Percentiles rank a stretch among this genome's conserved stretches.
These are phyloP conservation scores for Lycia hirtaria DNA, from an alignment of 2,888 invertebrate species.

Conservation along the genomic window DNA sequence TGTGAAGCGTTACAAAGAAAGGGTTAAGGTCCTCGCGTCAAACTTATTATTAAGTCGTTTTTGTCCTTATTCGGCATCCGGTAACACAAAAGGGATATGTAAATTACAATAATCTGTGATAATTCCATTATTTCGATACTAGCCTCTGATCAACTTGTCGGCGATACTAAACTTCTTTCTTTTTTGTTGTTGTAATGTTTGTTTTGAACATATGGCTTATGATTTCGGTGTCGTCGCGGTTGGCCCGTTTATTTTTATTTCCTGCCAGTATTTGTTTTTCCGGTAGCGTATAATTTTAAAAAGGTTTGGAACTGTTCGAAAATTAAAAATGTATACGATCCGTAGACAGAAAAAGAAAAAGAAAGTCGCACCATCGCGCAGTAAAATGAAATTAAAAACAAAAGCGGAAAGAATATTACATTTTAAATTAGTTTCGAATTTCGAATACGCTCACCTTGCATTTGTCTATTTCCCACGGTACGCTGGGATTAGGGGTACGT, in stretches of 20 bases:
- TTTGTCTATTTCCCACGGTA: slow-evolving; percentile 81
- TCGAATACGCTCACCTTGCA: slow-evolving; percentile 82
- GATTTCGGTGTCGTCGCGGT: slow-evolving; percentile 53
- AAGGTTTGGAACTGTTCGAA: slow-evolving; percentile 15
- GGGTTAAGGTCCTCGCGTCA: slow-evolving; percentile 79
- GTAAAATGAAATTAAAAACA: slow-evolving; percentile 45
- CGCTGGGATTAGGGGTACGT: slow-evolving; percentile 75
- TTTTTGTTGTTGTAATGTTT: slow-evolving; percentile 71
- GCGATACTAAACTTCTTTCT: slow-evolving; percentile 55
- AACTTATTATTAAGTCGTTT: slow-evolving; percentile 84
- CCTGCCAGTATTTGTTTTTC: slow-evolving; percentile 44
- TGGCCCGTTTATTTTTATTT: slow-evolving; percentile 49
- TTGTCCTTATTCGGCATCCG: slow-evolving; percentile 82
- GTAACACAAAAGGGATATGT: slow-evolving; percentile 79
- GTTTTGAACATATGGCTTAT: slow-evolving; percentile 72
- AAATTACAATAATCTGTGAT: slow-evolving; percentile 83
- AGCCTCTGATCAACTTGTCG: slow-evolving; percentile 80
- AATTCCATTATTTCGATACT: slow-evolving; percentile 82
- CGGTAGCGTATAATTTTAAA: slow-evolving; percentile 45
- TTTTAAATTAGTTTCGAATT: slow-evolving; percentile 85
- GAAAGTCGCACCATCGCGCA: slow-evolving; percentile 35
- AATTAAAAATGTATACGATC: slow-evolving; percentile 23
- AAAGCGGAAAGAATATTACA: slow-evolving; percentile 80
- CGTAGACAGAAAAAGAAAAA: slow-evolving; percentile 33
- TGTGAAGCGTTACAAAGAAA: slow-evolving; percentile 77